phyloP scores from a whole-genome alignment of 1,140 invertebrate species.

The Samia ricini region DNA sequence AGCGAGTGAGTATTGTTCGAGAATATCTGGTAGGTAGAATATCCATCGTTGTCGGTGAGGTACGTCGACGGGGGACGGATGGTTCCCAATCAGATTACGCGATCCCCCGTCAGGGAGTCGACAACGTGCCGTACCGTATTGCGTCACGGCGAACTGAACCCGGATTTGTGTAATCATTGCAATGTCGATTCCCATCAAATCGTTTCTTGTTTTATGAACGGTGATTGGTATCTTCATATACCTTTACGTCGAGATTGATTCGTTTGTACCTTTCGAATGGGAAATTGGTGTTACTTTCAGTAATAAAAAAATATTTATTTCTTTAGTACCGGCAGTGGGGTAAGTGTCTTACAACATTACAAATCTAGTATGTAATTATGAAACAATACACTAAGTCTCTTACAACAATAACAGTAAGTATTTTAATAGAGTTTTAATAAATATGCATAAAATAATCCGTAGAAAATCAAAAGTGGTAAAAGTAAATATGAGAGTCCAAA shows the following conservation, averaged over 20 bases:
- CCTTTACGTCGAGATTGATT: not conserved
- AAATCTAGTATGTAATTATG: no score
- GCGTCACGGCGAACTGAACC: not conserved
- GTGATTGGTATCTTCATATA: slow-evolving; percentile 2
- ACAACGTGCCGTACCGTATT: slow-evolving; percentile 6
- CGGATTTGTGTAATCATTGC: slow-evolving; percentile 25
- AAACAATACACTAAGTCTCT: no score
- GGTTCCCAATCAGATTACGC: slow-evolving; percentile 32
- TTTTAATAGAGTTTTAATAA: no score
- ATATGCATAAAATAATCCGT: no score
- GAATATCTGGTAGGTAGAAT: not conserved
- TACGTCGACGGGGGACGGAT: slow-evolving; percentile 13
- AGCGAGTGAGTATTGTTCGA: not conserved
- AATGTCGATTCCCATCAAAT: slow-evolving; percentile 20
- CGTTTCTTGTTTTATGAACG: slow-evolving; percentile 4
- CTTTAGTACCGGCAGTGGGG: no score
- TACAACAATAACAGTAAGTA: no score
- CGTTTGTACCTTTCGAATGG: not conserved
- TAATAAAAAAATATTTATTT: no score
- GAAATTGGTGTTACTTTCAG: not conserved
- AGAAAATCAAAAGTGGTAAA: no score
- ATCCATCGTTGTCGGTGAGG: not conserved
- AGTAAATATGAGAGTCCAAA: no score
- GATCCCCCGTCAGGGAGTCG: slow-evolving; percentile 19
- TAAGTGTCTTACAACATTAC: no score